Conservation (phyloP, 2,797 vertebrate species). For the Allobates femoralis region DNA sequence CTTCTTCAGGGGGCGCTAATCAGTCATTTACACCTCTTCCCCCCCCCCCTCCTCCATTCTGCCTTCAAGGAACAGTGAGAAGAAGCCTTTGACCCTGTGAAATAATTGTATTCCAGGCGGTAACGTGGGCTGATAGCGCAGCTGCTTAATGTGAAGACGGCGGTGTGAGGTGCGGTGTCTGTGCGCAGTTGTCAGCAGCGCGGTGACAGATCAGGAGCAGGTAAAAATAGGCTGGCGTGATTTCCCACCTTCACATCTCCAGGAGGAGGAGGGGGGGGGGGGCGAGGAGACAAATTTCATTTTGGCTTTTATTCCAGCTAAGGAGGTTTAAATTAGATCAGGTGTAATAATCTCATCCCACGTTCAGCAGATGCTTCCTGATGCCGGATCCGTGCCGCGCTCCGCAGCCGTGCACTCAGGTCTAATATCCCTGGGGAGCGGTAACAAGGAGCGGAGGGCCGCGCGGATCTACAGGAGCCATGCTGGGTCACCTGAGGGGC, state of each 20-base stretch:
- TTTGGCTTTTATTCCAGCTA: slow-evolving; percentile 48
- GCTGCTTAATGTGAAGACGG: slow-evolving; percentile 41
- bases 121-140: not conserved
- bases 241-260: slow-evolving; percentile 49
- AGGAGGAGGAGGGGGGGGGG: not conserved
- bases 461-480: not conserved
- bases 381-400: not conserved
- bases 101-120: not conserved
- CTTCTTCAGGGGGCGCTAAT: not conserved
- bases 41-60: not conserved
- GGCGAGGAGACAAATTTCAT: slow-evolving; percentile 29
- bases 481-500: not conserved
- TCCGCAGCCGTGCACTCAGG: not conserved
- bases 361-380: slow-evolving; percentile 27
- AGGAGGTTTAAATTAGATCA: slow-evolving; percentile 59
- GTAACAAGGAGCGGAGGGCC: not conserved
- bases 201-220: slow-evolving; percentile 60
- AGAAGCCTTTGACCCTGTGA: slow-evolving; percentile 19
- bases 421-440: not conserved
- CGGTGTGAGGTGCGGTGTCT: slow-evolving; percentile 9
- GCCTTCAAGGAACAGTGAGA: not conserved
- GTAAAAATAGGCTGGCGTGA: slow-evolving; percentile 54
- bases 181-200: slow-evolving; percentile 28
- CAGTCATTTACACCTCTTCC: too few species aligned
- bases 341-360: slow-evolving; percentile 36